Base-by-base conservation (phyloP, 2,797 vertebrate genomes). In the Hyperoplus lanceolatus region DNA sequence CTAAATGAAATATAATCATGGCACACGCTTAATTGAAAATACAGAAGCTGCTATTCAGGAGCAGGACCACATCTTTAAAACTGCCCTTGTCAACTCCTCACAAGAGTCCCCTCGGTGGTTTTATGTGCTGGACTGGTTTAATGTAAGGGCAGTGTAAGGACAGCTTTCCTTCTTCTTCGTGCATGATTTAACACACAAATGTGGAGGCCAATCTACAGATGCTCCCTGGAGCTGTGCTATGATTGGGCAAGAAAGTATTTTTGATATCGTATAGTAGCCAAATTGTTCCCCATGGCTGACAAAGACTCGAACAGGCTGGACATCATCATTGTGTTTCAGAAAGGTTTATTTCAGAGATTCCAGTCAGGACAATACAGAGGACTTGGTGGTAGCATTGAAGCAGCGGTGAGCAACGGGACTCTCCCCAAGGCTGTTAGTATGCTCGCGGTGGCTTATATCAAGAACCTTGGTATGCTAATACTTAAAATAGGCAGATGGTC, bases 191-290 rank as follows among this genome's bases (percentile, higher is more conserved):
- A 62, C 62, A 49, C 59, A 78, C 36, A 74, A 72, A 66, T 72
- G 73, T 67, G 9, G 56, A 21, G 75, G 54, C 68, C 43, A 12
- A 70, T 12, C 43, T 66, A 53, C 48, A 82, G 61, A 48, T 54
- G 3, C 72, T 75, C 61, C 58, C 72, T 74, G 51, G 79, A 72
- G 68, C 42, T 55, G 61, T 56, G 57, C 21, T 51, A 41, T 68
- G 73, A 87, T 64, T 80, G 12, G 45, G n/a, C 42, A 63, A 62
- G 64, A 83, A 84, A 86, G 78, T 66, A 63, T 87, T 81, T 88
- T 77, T 84, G 72, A 87, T 88, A 71, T 89, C 72, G 29, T 29
- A 29, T 29, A 29, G 29, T 29, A 29, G 29, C 29, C 29, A 29
- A 29, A 29, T 3, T 29, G 29, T 29, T 29, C 29, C 29, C 29